Evolutionary conservation across 2,113 vertebrate genomes (phyloP), one percentile per base, ranked within the genome.

Genomic region (Ptychochromis oligacanthus): DNA sequence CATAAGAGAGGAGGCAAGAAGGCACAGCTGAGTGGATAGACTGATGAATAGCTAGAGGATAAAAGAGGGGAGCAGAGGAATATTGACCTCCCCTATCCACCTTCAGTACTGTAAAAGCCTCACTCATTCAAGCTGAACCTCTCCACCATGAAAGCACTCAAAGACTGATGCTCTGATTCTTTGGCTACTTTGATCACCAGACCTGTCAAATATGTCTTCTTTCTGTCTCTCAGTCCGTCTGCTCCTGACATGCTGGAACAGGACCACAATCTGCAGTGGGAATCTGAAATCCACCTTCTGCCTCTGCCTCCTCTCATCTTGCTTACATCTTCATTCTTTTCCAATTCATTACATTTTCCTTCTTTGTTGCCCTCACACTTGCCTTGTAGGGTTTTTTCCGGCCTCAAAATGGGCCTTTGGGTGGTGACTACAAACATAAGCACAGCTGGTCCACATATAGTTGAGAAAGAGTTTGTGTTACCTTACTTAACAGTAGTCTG

Each of bases 121-220:
- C 70, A 38, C 34, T 80, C 82, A 57, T 64, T 75, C 52, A 43
- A 31, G 57, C 65, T n/a, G 28, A 79, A 83, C 55, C 52, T 64
- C 24, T 80, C 58, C 15, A 3, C 38, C 77, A 52, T 46, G 36
- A 79, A 81, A 82, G 83, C 61, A 31, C 38, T 80, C 43, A 28
- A 65, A 60, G 67, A 49, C 40, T 14, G 59, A 81, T 55, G 38
- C 82, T 38, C 72, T 75, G 36, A 62, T 55, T 82, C 70, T 77
- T 34, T 14, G 4, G 72, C 40, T 77, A 8, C 78, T 88, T 82
- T 88, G 54, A 86, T 87, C 78, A 59, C 31, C 8, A 18, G 40
- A 52, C 59, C 72, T 83, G 82, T 87, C 81, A 79, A 46, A 90
- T 36, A n/a, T 4, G 56, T 80, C 85, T 88, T 62, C 61, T 18